Conservation (phyloP, 2,797 vertebrate species). For the Acipenser transmontanus region DNA sequence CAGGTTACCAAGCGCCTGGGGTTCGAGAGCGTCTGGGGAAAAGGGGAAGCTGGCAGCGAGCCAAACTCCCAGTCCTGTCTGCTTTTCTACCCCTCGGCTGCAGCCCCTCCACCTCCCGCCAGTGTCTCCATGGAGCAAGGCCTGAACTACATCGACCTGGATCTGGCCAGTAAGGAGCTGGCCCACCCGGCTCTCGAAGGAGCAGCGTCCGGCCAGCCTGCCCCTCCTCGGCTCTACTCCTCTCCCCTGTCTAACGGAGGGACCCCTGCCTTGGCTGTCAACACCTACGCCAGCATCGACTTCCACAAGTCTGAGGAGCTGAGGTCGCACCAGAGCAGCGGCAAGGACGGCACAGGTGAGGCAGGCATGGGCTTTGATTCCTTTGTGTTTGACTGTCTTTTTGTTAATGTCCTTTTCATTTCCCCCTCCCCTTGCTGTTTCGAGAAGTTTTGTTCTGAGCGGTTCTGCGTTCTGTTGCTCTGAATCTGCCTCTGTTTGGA, state of each 20-base stretch:
- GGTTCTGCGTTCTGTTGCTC: background rate
- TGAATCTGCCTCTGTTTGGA: too few relatives aligned
- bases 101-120: constrained; percentile 28
- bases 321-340: constrained; percentile 55
- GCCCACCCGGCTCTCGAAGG: constrained; percentile 46
- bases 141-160: constrained; percentile 76
- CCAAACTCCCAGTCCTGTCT: constrained; percentile 33
- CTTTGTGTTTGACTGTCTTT: too few relatives aligned
- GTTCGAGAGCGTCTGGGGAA: constrained; percentile 56
- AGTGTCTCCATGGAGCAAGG: constrained; percentile 44
- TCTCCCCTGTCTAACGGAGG: constrained; percentile 33
- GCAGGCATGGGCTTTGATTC: background rate
- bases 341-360: constrained; percentile 61
- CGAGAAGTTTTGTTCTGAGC: background rate
- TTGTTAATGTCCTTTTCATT: too few relatives aligned
- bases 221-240: constrained; percentile 54
- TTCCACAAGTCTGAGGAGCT: constrained; percentile 70
- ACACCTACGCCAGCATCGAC: constrained; percentile 72
- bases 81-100: constrained; percentile 33
- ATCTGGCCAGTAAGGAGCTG: constrained; percentile 55
- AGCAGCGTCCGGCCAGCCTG: constrained; percentile 40
- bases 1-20: constrained; percentile 54
- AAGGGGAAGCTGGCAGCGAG: constrained; percentile 45
- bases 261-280: constrained; percentile 38
- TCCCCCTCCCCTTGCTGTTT: constrained; percentile 9